These are phyloP conservation scores for Entomobrya multifasciata DNA, from an alignment of 2,888 invertebrate species.

Conservation along the genomic window DNA sequence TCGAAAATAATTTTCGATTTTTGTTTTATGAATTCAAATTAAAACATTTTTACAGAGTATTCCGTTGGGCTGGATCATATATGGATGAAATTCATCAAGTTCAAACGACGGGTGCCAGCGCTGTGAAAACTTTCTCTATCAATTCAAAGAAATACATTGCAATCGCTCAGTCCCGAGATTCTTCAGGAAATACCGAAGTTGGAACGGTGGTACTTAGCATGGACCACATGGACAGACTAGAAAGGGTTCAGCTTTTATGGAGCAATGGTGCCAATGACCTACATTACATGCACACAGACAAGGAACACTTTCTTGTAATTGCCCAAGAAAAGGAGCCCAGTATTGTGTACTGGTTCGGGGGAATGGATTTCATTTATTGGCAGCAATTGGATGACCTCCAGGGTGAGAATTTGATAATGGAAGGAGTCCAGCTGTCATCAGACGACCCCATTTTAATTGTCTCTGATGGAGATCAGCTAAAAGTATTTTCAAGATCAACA, in stretches of 20 bases:
- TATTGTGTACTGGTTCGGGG: constrained; percentile 77
- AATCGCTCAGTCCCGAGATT: constrained; percentile 75
- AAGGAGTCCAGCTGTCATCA: constrained; percentile 60
- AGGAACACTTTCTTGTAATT: constrained; percentile 75
- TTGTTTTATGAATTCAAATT: too few relatives aligned
- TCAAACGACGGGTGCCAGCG: constrained; percentile 76
- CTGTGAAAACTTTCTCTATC: constrained; percentile 72
- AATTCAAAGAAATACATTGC: constrained; percentile 73
- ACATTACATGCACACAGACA: constrained; percentile 67
- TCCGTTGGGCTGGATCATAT: constrained; percentile 77
- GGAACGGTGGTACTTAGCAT: constrained; percentile 76
- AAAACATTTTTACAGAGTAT: constrained; percentile 75
- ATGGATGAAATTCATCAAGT: constrained; percentile 79
- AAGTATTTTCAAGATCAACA: constrained; percentile 57
- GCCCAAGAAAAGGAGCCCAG: constrained; percentile 74
- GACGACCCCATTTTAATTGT: constrained; percentile 71
- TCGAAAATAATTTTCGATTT: too few relatives aligned
- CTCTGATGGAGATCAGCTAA: constrained; percentile 3
- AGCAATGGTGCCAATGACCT: constrained; percentile 73
- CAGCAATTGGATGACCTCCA: constrained; percentile 72
- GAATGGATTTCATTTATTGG: constrained; percentile 76
- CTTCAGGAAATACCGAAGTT: constrained; percentile 74
- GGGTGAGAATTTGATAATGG: constrained; percentile 68
- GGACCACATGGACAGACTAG: constrained; percentile 72
- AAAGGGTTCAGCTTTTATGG: constrained; percentile 78